These are phyloP conservation scores for Corythornis leucogaster DNA, from an alignment of 2,797 vertebrate genomes.

Conservation along the genomic window DNA sequence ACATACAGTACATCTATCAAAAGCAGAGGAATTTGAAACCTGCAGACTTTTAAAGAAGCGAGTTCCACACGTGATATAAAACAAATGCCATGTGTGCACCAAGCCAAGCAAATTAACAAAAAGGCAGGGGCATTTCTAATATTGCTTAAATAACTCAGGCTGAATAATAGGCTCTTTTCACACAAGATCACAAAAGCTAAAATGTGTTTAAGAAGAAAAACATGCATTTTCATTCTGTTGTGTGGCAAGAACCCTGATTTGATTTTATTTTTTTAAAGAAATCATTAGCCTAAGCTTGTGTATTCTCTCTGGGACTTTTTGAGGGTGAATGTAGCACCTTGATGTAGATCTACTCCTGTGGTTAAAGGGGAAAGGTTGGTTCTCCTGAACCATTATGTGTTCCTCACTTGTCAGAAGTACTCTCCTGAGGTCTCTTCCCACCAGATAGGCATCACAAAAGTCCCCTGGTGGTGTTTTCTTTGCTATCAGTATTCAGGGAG, in stretches of 20 bases:
- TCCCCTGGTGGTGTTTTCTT: neutral
- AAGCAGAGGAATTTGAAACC: slow-evolving; percentile 70
- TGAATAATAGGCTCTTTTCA: slow-evolving; percentile 64
- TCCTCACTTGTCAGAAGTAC: neutral
- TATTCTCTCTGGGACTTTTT: neutral
- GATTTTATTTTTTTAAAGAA: neutral
- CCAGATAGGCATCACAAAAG: neutral
- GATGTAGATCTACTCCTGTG: neutral
- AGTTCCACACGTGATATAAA: slow-evolving; percentile 72
- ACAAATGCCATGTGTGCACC: slow-evolving; percentile 64
- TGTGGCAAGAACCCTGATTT: neutral
- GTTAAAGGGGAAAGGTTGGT: neutral
- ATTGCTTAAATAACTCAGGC: slow-evolving; percentile 64
- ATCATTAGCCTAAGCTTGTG: neutral
- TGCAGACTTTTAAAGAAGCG: slow-evolving; percentile 67
- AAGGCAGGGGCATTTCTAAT: slow-evolving; percentile 65
- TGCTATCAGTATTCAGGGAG: neutral
- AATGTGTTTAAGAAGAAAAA: slow-evolving; percentile 59
- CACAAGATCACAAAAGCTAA: slow-evolving; percentile 28
- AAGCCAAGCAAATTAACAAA: slow-evolving; percentile 73
- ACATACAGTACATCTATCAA: slow-evolving; percentile 72
- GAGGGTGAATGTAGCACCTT: neutral
- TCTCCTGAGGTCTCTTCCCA: neutral
- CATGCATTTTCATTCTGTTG: slow-evolving; percentile 32
- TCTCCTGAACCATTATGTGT: neutral